Evolutionary conservation across 2,888 invertebrate genomes (phyloP).

Genomic region (Phalera bucephala): DNA sequence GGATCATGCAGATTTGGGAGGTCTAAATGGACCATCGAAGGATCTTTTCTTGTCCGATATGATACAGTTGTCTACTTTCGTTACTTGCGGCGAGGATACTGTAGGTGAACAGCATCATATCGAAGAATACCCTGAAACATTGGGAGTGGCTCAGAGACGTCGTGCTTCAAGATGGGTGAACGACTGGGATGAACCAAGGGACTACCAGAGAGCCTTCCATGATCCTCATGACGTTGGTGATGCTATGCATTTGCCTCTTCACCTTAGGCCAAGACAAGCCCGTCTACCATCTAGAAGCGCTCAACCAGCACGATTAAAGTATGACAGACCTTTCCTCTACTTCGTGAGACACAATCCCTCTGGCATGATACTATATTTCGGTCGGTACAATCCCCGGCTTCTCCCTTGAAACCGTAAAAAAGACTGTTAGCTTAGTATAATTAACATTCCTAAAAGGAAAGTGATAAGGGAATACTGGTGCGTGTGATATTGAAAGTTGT

Average conservation of each 20-base stretch:
- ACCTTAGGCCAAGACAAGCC: slow-evolving; percentile 88
- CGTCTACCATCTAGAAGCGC: slow-evolving; percentile 86
- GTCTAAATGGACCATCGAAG: slow-evolving; percentile 90
- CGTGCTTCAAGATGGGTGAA: slow-evolving; percentile 74
- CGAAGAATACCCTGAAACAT: slow-evolving; percentile 90
- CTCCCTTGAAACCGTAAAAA: slow-evolving; percentile 84
- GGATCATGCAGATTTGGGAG: slow-evolving; percentile 90
- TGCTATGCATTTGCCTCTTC: slow-evolving; percentile 84
- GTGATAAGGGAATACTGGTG: slow-evolving; percentile 73
- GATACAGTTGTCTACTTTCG: slow-evolving; percentile 92
- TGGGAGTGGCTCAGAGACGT: slow-evolving; percentile 60
- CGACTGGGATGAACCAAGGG: slow-evolving; percentile 82
- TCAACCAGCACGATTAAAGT: slow-evolving; percentile 87
- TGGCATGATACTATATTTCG: slow-evolving; percentile 94
- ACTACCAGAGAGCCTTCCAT: slow-evolving; percentile 87
- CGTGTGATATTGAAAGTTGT: slow-evolving; percentile 68
- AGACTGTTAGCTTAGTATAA: slow-evolving; percentile 78
- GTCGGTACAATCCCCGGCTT: slow-evolving; percentile 92
- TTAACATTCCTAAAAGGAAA: slow-evolving; percentile 73
- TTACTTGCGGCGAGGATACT: slow-evolving; percentile 90
- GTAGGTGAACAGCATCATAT: slow-evolving; percentile 90
- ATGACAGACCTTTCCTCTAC: slow-evolving; percentile 94
- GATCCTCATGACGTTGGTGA: slow-evolving; percentile 83
- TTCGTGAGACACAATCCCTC: slow-evolving; percentile 95
- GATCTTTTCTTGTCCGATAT: slow-evolving; percentile 93